A percentile compares a stretch with the other conserved stretches of the same genome.
Evolutionary conservation across 2,797 vertebrate genomes (phyloP).

Genomic region (Danio aesculapii): DNA sequence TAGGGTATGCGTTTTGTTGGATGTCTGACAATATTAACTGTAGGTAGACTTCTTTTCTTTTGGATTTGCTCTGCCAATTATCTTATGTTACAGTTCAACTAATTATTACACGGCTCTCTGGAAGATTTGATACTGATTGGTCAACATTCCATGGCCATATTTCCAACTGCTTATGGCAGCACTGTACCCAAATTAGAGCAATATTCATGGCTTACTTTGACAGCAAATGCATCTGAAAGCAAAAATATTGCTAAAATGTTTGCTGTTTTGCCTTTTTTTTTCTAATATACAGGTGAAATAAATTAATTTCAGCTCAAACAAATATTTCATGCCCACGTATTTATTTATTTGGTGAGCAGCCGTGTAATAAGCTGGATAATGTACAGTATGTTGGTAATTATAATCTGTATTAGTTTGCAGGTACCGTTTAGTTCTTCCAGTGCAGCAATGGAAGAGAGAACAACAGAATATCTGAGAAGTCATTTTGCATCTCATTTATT

Average conservation of each 20-base stretch:
- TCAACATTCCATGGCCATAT: not conserved
- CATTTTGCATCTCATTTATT: conserved; percentile 43
- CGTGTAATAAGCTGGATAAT: conserved; percentile 18
- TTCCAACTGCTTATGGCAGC: not conserved
- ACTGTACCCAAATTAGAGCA: not conserved
- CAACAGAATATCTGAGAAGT: conserved; percentile 48
- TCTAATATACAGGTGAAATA: not conserved
- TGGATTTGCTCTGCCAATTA: not conserved
- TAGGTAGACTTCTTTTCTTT: not conserved
- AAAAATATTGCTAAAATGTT: not conserved
- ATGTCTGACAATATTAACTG: conserved; percentile 24
- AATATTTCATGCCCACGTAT: not conserved
- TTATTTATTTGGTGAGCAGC: not conserved
- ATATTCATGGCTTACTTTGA: not conserved
- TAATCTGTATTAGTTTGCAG: conserved; percentile 37
- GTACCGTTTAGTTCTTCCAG: conserved; percentile 59
- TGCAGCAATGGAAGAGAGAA: conserved; percentile 59
- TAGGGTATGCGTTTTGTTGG: conserved; percentile 6
- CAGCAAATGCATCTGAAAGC: not conserved
- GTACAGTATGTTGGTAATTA: not conserved
- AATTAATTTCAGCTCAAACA: not conserved
- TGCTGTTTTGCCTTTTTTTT: not conserved
- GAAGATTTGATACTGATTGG: not conserved
- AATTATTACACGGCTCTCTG: conserved; percentile 31
- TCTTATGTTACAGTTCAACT: conserved; percentile 3